Evolutionary conservation across 2,113 vertebrate genomes (phyloP).

Genomic region (Salminus brasiliensis): DNA sequence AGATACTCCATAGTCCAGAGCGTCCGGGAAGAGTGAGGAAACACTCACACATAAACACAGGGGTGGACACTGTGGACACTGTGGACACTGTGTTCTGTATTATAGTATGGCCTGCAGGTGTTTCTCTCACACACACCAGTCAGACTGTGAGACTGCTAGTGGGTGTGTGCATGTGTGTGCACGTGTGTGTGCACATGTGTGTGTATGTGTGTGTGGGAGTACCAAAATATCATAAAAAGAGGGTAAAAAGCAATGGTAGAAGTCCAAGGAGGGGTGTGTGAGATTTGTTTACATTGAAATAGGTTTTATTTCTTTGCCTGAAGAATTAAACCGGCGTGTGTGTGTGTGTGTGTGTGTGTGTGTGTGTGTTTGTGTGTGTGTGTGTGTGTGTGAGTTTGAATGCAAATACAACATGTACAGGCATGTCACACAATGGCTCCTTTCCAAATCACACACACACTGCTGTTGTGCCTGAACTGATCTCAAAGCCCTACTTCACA

Average conservation of each 20-base stretch:
- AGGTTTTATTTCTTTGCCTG: neutral
- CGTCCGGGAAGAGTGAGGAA: constrained; percentile 62
- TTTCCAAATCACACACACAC: too few species aligned
- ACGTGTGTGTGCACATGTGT: neutral
- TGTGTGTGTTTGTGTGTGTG: neutral
- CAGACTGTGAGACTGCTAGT: neutral
- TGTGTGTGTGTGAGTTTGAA: neutral
- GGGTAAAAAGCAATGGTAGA: too few species aligned
- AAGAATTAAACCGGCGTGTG: too few species aligned
- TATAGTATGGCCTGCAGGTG: too few species aligned
- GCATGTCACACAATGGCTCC: too few species aligned
- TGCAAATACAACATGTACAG: too few species aligned
- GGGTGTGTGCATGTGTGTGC: neutral
- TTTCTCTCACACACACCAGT: constrained; percentile 10
- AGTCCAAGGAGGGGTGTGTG: too few species aligned
- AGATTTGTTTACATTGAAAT: neutral
- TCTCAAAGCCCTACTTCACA: too few species aligned
- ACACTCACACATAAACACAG: neutral
- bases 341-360: constrained; percentile 1
- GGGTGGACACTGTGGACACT: neutral
- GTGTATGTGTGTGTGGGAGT: neutral
- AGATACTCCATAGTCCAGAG: constrained; percentile 90
- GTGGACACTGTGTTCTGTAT: neutral
- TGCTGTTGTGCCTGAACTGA: too few species aligned
- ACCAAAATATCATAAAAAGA: too few species aligned